Conservation (phyloP, 1,140 invertebrate species). For the Cherax quadricarinatus region DNA sequence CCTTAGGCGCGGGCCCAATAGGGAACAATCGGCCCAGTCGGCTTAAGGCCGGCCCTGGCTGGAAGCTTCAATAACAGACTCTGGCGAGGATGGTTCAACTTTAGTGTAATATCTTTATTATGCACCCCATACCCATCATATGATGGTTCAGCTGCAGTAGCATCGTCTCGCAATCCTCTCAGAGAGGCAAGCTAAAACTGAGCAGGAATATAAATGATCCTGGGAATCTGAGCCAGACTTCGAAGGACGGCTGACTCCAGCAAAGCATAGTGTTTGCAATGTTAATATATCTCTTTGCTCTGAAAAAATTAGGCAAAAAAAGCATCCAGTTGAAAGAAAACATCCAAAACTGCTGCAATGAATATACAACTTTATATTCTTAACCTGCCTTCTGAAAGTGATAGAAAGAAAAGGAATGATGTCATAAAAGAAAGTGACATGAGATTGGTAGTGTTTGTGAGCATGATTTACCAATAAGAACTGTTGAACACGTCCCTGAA, state of each 20-base stretch:
- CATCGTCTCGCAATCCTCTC: too few relatives aligned
- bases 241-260: constrained; percentile 32
- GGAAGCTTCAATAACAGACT: too few relatives aligned
- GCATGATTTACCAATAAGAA: constrained; percentile 40
- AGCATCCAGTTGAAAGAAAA: constrained; percentile 32
- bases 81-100: too few relatives aligned
- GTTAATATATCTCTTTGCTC: constrained; percentile 38
- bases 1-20: too few relatives aligned
- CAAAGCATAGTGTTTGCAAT: constrained; percentile 8
- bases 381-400: constrained; percentile 20
- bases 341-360: constrained; percentile 8
- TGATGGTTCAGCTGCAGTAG: too few relatives aligned
- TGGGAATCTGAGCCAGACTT: constrained; percentile 43
- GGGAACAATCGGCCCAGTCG: too few relatives aligned
- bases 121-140: too few relatives aligned
- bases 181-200: constrained; percentile 16
- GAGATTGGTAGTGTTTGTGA: not conserved
- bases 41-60: too few relatives aligned
- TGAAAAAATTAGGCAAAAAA: constrained; percentile 21
- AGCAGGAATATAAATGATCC: constrained; percentile 13
- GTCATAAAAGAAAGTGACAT: too few relatives aligned
- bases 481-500: constrained; percentile 27
- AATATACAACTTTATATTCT: constrained; percentile 25
- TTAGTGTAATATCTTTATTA: too few relatives aligned
- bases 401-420: constrained; percentile 10